Evolutionary conservation across 2,113 vertebrate genomes (phyloP), one percentile per base, ranked within the genome.

Genomic region (Columbina picui): DNA sequence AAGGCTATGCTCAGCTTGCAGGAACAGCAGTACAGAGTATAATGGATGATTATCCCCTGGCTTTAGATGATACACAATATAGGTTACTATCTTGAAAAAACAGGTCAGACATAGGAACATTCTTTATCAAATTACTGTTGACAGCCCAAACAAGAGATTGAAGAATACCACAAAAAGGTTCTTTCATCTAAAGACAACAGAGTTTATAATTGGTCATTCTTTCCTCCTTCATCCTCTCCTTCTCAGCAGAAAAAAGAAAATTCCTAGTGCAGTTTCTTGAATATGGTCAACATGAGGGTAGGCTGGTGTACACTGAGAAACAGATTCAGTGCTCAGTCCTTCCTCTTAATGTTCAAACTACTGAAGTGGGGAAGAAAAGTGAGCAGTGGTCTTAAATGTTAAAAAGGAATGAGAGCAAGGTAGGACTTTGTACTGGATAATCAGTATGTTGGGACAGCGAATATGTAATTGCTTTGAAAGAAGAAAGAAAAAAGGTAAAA

Each of bases 71-170:
- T 95, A 95, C 92, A 97, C 97, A 98, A 97, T 97, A 97, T 96
- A 97, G 97, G 97, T 98, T 98, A 97, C 97, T 88, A 91, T 95
- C 98, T 97, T 98, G 97, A 97, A 97, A 98, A 98, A 98, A 95
- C 98, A 98, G 98, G 98, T 98, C 98, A 98, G 94, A 85, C 94
- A 71, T 52, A 95, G 95, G 97, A 95, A 97, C 96, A 95, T 97
- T 97, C 98, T 98, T 97, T 95, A 86, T 97, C 97, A 98, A 98
- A 98, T 98, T 98, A 97, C 97, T 98, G 97, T 96, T 98, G 98
- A 98, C 98, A 98, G 98, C 97, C 98, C 96, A 96, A 98, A 96
- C 98, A 97, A 98, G 97, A 96, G 97, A 96, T 87, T 90, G 97
- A 95, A 96, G 94, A 96, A 96, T 92, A 93, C 94, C 92, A 97